These are phyloP conservation scores for Caenorhabditis sp. DNA, from an alignment of 2,888 invertebrate species.

Conservation along the genomic window DNA sequence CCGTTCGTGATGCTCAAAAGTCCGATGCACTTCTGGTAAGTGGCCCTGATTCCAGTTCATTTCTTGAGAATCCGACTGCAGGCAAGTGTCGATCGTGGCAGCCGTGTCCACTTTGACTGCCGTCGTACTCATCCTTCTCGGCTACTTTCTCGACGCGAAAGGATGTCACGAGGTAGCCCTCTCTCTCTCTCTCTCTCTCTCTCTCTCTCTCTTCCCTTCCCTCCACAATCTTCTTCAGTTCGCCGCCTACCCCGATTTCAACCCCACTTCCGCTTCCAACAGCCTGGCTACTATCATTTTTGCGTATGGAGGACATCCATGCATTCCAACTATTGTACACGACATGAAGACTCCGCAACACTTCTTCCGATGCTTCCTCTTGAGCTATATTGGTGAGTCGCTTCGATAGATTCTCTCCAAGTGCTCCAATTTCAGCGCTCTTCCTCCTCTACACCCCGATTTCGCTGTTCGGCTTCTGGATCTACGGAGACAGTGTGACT, in stretches of 20 bases:
- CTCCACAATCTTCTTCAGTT: slow-evolving; percentile 18
- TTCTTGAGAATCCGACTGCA: slow-evolving; percentile 5
- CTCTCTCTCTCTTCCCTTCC: neutral
- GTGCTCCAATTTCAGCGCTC: slow-evolving; percentile 26
- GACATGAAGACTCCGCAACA: slow-evolving; percentile 61
- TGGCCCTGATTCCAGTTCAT: no score
- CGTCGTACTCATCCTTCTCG: slow-evolving; percentile 55
- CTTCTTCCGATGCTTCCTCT: slow-evolving; percentile 46
- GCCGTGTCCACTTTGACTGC: slow-evolving; percentile 56
- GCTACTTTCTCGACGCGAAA: slow-evolving; percentile 41
- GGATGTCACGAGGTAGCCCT: slow-evolving; percentile 36
- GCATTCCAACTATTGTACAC: slow-evolving; percentile 60
- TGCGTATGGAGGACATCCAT: slow-evolving; percentile 63
- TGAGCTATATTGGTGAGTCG: slow-evolving; percentile 56
- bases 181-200: no score
- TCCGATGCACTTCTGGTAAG: slow-evolving; percentile 63
- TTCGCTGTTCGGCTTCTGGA: slow-evolving; percentile 51
- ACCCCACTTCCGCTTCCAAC: slow-evolving; percentile 23
- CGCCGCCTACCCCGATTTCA: slow-evolving; percentile 35
- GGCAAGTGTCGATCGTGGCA: slow-evolving; percentile 65
- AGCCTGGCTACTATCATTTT: slow-evolving; percentile 62
- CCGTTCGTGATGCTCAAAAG: slow-evolving; percentile 61
- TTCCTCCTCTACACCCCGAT: slow-evolving; percentile 59
- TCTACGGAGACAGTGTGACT: slow-evolving; percentile 56
- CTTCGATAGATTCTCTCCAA: neutral